phyloP scores from a whole-genome alignment of 2,113 vertebrate species.

The Melanotaenia duboulayi region DNA sequence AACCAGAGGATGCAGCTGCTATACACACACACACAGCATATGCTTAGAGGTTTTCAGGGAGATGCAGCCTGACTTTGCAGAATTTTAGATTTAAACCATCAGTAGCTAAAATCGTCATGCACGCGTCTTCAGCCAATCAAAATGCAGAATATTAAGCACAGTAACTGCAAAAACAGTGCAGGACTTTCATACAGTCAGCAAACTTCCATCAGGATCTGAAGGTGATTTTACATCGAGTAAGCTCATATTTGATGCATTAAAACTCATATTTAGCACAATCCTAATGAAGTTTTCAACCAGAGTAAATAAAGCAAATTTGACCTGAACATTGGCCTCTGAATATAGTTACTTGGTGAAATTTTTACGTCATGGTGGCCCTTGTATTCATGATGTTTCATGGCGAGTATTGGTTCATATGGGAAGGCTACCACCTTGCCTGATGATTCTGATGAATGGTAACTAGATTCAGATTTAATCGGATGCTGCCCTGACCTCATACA shows the following conservation, averaged over 20 bases:
- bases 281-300: too few species aligned
- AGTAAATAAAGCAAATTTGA: too few species aligned
- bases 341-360: background rate
- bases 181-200: background rate
- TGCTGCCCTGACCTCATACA: too few species aligned
- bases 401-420: too few species aligned
- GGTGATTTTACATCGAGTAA: background rate
- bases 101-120: background rate
- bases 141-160: background rate
- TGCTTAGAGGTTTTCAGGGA: slow-evolving; percentile 6
- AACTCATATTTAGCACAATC: background rate
- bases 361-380: background rate
- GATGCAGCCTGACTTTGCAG: slow-evolving; percentile 26
- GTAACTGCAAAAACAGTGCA: background rate
- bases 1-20: slow-evolving; percentile 61
- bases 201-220: background rate
- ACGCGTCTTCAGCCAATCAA: slow-evolving; percentile 20
- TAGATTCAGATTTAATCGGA: too few species aligned
- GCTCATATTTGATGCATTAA: background rate
- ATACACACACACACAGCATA: slow-evolving; percentile 1
- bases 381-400: too few species aligned
- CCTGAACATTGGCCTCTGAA: too few species aligned
- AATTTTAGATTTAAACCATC: slow-evolving; percentile 6
- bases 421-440: too few species aligned
- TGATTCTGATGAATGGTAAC: too few species aligned